A percentile compares a stretch with the other conserved stretches of the same genome.
phyloP scores from a whole-genome alignment of 2,888 invertebrate genomes.

The Oscheius myriophilus region DNA sequence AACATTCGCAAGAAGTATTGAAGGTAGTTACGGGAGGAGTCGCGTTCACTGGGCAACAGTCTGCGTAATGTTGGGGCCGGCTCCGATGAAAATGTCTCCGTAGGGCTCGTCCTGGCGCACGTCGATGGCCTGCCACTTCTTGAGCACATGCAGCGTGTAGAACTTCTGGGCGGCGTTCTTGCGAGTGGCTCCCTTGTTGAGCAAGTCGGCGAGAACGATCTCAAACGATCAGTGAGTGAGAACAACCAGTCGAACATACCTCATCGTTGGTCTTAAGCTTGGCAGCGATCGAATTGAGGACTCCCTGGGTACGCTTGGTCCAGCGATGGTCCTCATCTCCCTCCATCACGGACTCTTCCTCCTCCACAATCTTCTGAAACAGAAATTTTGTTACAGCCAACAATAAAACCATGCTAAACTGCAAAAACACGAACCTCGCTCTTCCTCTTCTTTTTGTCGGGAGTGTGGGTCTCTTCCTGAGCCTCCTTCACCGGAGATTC shows the following conservation, averaged over 20 bases:
- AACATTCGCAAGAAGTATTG: no score
- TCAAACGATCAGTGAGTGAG: slow-evolving; percentile 37
- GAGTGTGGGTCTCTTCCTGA: slow-evolving; percentile 21
- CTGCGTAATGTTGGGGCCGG: slow-evolving; percentile 62
- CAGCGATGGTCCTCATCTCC: slow-evolving; percentile 59
- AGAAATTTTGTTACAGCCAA: not conserved
- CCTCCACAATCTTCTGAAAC: slow-evolving; percentile 14
- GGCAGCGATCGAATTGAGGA: slow-evolving; percentile 58
- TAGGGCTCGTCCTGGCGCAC: slow-evolving; percentile 61
- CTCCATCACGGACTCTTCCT: slow-evolving; percentile 38
- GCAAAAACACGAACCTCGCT: not conserved
- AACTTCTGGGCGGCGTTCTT: slow-evolving; percentile 91
- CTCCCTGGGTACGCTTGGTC: slow-evolving; percentile 63
- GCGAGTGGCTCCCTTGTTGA: slow-evolving; percentile 67
- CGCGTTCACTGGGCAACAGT: slow-evolving; percentile 8
- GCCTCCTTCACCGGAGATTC: slow-evolving; percentile 16
- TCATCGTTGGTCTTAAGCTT: slow-evolving; percentile 50
- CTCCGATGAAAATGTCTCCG: slow-evolving; percentile 60
- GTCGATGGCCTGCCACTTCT: slow-evolving; percentile 73
- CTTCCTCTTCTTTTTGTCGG: slow-evolving; percentile 35
- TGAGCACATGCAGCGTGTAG: slow-evolving; percentile 94
- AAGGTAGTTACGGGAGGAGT: not conserved
- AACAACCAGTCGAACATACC: no score
- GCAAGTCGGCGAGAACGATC: slow-evolving; percentile 64
- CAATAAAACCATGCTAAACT: no score